Evolutionary conservation across 2,888 invertebrate genomes (phyloP).

Genomic region (Drosophila mimica): DNA sequence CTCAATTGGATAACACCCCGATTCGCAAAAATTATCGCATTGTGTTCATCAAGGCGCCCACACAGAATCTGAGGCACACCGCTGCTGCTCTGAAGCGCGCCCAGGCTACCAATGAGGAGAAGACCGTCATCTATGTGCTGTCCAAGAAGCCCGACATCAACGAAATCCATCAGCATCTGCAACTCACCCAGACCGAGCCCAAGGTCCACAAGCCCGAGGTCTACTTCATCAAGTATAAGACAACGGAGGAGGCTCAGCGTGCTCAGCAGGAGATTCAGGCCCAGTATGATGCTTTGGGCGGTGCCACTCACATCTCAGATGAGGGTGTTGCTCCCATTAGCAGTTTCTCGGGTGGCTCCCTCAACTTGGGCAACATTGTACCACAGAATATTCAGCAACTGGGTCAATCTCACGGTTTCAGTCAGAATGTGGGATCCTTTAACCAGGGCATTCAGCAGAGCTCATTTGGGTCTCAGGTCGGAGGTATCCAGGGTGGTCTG

Average conservation of each 20-base stretch:
- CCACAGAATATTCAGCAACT: slow-evolving; percentile 54
- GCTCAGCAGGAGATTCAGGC: slow-evolving; percentile 84
- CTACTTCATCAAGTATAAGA: slow-evolving; percentile 85
- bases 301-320: slow-evolving; percentile 83
- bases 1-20: slow-evolving; percentile 69
- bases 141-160: slow-evolving; percentile 83
- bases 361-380: slow-evolving; percentile 66
- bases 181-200: slow-evolving; percentile 84
- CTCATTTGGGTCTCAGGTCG: slow-evolving; percentile 20
- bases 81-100: slow-evolving; percentile 82
- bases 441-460: slow-evolving; percentile 54
- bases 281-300: slow-evolving; percentile 83
- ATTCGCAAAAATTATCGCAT: slow-evolving; percentile 84
- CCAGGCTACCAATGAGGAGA: slow-evolving; percentile 83
- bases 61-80: slow-evolving; percentile 84
- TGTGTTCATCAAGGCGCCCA: slow-evolving; percentile 84
- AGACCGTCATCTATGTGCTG: slow-evolving; percentile 84
- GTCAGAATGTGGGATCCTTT: slow-evolving; percentile 36
- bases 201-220: slow-evolving; percentile 84
- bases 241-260: slow-evolving; percentile 83
- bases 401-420: slow-evolving; percentile 51
- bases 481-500: neutral
- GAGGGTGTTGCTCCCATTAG: slow-evolving; percentile 83
- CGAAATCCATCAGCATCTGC: slow-evolving; percentile 88
- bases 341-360: slow-evolving; percentile 71